Evolutionary conservation across 37 sponge, comb jelly and placozoan species (phyloP), one percentile per base, ranked within the genome.

Genomic region (Cladorhizidae sp.): DNA sequence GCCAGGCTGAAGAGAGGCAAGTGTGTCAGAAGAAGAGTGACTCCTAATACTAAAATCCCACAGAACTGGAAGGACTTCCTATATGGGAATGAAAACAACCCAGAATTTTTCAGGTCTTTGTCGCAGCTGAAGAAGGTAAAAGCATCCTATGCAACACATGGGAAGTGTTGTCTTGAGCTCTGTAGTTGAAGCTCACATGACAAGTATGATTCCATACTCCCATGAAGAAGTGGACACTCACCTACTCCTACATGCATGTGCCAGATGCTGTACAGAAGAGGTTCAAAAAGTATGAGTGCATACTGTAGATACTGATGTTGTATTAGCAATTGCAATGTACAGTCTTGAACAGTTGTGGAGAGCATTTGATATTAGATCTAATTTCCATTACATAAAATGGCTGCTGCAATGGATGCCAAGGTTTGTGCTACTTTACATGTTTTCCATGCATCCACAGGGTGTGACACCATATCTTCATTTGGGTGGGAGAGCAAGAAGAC

Each of bases 221-320:
- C 67, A 65, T 31, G 67, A 76, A 67, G 85, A 84, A 64, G 77
- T 77, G 8, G 85, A 84, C 70, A 84, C 70, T n/a, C 77, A 77
- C 41, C 52, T 84, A 12, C 59, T 84, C 31, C 85, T 84, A 33
- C 76, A 84, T 75, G 85, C 76, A 84, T 75, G 85, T 36, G 20
- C 56, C 26, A 73, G 52, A 25, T 73, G 39, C 23, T 73, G 52
- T 41, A 25, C 52, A 73, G 6, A 73, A 21, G 40, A 71, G 71
- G 43, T 12, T 71, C 68, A 57, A 54, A 67, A 69, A 38, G 41
- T 77, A 55, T 69, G 37, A 6, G 26, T 80, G 67, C 70, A 70
- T 21, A 70, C 81, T 38, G 81, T 69, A 56, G 81, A 80, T 55
- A 62, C 80, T 55, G 81, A 69, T 69, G 81, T 80, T n/a, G 81